These are phyloP conservation scores for Poecile atricapillus DNA, from an alignment of 2,113 vertebrate genomes.

Conservation along the genomic window DNA sequence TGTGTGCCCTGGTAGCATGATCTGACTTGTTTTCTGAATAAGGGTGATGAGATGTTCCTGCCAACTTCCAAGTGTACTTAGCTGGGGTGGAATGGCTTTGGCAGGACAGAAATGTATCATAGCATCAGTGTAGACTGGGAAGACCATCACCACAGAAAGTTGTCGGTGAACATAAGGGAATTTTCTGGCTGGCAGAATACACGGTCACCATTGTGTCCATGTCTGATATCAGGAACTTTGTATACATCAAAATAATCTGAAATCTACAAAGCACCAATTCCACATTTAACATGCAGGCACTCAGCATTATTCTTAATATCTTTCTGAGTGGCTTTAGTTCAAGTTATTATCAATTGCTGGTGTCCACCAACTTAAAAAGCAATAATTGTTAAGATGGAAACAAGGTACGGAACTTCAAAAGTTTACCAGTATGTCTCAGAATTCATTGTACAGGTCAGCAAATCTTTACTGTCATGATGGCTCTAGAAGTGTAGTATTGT, in stretches of 20 bases:
- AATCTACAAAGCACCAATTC: neutral
- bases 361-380: neutral
- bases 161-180: neutral
- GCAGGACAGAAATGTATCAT: neutral
- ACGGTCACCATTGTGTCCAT: neutral
- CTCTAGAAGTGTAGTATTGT: neutral
- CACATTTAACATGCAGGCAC: neutral
- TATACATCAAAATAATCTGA: neutral
- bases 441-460: neutral
- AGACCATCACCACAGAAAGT: neutral
- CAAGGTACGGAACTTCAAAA: neutral
- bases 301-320: neutral
- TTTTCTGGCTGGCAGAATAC: neutral
- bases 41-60: neutral
- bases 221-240: neutral
- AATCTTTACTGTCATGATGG: neutral
- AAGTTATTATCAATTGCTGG: neutral
- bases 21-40: neutral
- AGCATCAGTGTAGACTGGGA: neutral
- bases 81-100: neutral
- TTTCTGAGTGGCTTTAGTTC: neutral
- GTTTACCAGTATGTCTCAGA: neutral
- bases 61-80: neutral
- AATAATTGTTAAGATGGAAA: neutral
- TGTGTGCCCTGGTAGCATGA: neutral